These are phyloP conservation scores for Ptychoptera albimana DNA, from an alignment of 2,888 invertebrate genomes.

Conservation along the genomic window DNA sequence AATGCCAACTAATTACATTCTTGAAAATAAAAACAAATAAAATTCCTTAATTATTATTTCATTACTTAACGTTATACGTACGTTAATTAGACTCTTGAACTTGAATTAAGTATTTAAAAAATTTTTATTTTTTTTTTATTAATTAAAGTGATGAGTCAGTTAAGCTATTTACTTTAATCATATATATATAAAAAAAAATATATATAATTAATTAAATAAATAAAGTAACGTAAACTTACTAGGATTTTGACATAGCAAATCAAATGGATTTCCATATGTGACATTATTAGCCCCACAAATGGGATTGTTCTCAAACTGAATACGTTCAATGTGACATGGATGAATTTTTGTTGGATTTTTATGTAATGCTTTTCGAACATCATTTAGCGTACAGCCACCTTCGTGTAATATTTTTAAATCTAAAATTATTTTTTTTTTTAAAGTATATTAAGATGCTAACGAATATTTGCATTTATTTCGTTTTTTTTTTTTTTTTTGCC, in stretches of 20 bases:
- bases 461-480: constrained; percentile 1
- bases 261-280: constrained; percentile 19
- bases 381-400: constrained; percentile 17
- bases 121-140: background rate
- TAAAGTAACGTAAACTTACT: constrained; percentile 10
- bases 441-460: background rate
- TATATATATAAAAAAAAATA: too few relatives aligned
- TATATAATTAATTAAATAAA: too few relatives aligned
- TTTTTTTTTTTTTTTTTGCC: too few relatives aligned
- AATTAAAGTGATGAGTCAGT: constrained; percentile 3
- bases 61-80: too few relatives aligned
- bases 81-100: too few relatives aligned
- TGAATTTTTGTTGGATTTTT: constrained; percentile 3
- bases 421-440: constrained; percentile 7
- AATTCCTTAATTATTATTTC: too few relatives aligned
- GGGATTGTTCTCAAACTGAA: constrained; percentile 19
- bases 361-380: constrained; percentile 12
- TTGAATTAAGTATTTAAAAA: background rate
- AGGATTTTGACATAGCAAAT: constrained; percentile 16
- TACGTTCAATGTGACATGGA: constrained; percentile 15
- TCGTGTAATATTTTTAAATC: constrained; percentile 16
- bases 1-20: too few relatives aligned
- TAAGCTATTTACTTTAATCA: too few relatives aligned
- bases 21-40: too few relatives aligned
- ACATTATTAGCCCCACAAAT: constrained; percentile 16